These are phyloP conservation scores for Pleuronectes platessa DNA, from an alignment of 2,113 vertebrate genomes.

Conservation along the genomic window DNA sequence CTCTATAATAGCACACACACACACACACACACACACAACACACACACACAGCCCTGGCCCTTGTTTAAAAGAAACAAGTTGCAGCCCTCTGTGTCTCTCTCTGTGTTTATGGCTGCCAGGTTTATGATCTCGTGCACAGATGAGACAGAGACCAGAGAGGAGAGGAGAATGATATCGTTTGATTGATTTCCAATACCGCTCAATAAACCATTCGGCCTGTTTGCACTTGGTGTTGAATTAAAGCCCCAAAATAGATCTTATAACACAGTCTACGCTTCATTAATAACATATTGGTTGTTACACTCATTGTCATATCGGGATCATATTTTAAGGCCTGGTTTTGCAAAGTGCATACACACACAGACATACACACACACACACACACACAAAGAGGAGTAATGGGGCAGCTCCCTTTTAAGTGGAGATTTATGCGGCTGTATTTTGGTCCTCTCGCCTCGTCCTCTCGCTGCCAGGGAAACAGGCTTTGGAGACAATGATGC, in stretches of 20 bases:
- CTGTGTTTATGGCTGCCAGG: constrained; percentile 18
- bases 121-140: constrained; percentile 23
- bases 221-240: neutral
- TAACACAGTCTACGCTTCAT: neutral
- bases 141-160: neutral
- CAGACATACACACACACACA: neutral
- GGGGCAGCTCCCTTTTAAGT: constrained; percentile 55
- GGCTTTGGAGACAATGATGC: constrained; percentile 60
- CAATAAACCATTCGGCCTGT: constrained; percentile 1
- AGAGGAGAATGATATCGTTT: neutral
- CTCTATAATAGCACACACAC: neutral
- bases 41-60: constrained; percentile 23
- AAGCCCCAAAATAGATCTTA: neutral
- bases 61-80: constrained; percentile 37
- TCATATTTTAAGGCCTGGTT: neutral
- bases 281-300: constrained; percentile 3
- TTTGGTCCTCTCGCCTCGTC: constrained; percentile 23
- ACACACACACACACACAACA: neutral
- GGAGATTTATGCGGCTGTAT: constrained; percentile 59
- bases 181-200: constrained; percentile 26
- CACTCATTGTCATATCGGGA: neutral
- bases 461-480: constrained; percentile 57
- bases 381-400: neutral
- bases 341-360: neutral
- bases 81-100: neutral